Base-by-base conservation (phyloP, 2,797 vertebrate species). In the Sebastes kiyomatsui region DNA sequence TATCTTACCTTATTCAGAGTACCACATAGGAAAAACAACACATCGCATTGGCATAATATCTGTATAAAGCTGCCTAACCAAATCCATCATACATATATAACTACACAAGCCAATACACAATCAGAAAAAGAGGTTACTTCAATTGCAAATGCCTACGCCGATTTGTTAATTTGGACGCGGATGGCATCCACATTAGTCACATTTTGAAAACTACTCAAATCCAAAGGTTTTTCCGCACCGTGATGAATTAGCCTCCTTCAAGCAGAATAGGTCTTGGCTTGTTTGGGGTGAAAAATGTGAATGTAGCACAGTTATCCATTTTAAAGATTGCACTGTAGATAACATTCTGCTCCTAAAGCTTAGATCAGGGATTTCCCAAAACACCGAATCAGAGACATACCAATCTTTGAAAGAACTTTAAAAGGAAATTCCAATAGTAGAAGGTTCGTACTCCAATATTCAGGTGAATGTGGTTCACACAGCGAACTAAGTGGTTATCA, bases 1-100 rank as follows among this genome's bases (percentile, higher is more conserved):
- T 91, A 86, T 12, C 62, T 46, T 81, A 82, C 77, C 69, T 83
- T 75, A 77, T 85, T 80, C 56, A 77, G 71, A 49, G 68, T 27
- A 77, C 35, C 32, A 20, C 14, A 69, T 11, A 14, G 30, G 18
- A 65, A 72, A 60, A 66, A 33, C 66, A 64, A 60, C 13, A 60
- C 54, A 38, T 67, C 27, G 78, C 22, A 76, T 25, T 35, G 76
- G 66, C 59, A 64, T 81, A 69, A 71, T 66, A 56, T 74, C 79
- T 64, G 33, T 67, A 70, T 70, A 58, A 66, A 66, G n/a, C 28
- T 64, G 28, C 8, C 56, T 64, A 22, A 78, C 55, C 46, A 67
- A 32, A 83, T 81, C 25, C 22, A 77, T 76, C 71, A 77, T 52
- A 25, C 16, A 59, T 62, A 64, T 23, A 54, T 64, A 73, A 76